Percentiles rank a stretch among this genome's conserved stretches.
Conservation (phyloP, 2,113 vertebrate species). For the Cygnus buccinator region DNA sequence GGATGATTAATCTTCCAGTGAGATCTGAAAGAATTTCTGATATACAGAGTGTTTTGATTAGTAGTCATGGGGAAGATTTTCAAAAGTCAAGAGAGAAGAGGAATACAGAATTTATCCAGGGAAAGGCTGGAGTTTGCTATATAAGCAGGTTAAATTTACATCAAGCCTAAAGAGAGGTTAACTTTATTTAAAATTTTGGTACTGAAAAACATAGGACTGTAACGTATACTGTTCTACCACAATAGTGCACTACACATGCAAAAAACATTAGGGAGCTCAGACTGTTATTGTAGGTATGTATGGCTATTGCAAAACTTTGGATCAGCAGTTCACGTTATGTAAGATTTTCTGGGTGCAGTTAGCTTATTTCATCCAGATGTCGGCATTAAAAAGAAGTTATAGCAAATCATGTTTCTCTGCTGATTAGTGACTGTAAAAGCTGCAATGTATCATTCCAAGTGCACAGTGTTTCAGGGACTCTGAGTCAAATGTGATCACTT, state of each 20-base stretch:
- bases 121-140: not conserved
- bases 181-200: constrained; percentile 3
- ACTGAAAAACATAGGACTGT: not conserved
- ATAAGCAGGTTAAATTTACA: constrained; percentile 24
- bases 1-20: constrained; percentile 40
- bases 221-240: not conserved
- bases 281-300: not conserved
- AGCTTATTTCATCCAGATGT: not conserved
- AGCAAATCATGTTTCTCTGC: not conserved
- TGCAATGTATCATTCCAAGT: not conserved
- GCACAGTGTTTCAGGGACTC: not conserved
- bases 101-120: constrained; percentile 42
- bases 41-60: constrained; percentile 43
- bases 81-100: constrained; percentile 57
- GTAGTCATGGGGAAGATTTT: constrained; percentile 51
- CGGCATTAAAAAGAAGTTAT: not conserved
- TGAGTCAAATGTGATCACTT: constrained; percentile 44
- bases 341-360: not conserved
- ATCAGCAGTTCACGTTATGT: not conserved
- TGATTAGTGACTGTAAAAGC: constrained; percentile 8
- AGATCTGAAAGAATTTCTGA: constrained; percentile 67
- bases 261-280: not conserved
- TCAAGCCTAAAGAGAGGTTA: constrained; percentile 8
- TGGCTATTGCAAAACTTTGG: not conserved
- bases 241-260: not conserved